Evolutionary conservation across 2,888 invertebrate species (phyloP).

Genomic region (Microctonus aethiopoides): DNA sequence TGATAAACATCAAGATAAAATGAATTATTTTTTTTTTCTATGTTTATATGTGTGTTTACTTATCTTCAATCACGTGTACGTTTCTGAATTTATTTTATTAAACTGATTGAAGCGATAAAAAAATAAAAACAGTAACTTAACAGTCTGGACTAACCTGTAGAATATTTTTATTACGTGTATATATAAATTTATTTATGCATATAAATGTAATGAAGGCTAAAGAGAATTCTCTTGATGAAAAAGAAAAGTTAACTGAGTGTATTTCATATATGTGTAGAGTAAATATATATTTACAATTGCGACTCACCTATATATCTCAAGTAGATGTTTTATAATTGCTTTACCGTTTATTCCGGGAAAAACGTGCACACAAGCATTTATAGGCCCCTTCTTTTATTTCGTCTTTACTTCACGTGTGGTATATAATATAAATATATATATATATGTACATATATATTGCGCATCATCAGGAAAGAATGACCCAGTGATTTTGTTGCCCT

Average conservation of each 20-base stretch:
- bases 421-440: too few relatives aligned
- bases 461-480: constrained; percentile 11
- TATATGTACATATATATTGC: background rate
- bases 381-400: constrained; percentile 14
- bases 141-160: too few relatives aligned
- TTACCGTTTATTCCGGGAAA: constrained; percentile 33
- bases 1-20: background rate
- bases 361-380: background rate
- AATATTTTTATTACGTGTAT: background rate
- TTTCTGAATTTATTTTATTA: too few relatives aligned
- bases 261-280: background rate
- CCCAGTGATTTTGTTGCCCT: constrained; percentile 27
- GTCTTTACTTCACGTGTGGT: constrained; percentile 6
- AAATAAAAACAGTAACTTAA: too few relatives aligned
- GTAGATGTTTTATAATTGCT: constrained; percentile 28
- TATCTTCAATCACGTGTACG: too few relatives aligned
- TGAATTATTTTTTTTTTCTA: background rate
- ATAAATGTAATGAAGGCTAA: background rate
- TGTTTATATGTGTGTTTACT: too few relatives aligned
- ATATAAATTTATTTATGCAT: background rate
- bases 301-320: constrained; percentile 26
- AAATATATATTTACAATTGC: background rate
- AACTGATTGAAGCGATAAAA: too few relatives aligned
- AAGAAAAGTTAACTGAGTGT: background rate
- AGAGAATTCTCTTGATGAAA: too few relatives aligned